Conservation (phyloP, 2,113 vertebrate species). For the Athene noctua region DNA sequence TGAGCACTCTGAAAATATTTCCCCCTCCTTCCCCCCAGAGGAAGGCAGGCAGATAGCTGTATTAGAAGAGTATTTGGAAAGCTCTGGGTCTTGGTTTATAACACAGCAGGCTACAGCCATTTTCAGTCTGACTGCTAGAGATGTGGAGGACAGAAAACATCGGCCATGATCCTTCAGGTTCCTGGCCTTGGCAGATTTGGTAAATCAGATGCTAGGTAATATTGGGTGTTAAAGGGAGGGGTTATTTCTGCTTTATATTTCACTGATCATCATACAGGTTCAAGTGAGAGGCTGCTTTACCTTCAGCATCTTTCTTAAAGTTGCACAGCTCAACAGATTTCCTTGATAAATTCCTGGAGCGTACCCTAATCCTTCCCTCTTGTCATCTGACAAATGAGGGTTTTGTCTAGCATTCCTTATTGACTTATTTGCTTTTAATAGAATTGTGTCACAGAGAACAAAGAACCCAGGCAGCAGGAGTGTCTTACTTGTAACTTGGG, state of each 20-base stretch:
- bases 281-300: slow-evolving; percentile 32
- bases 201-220: neutral
- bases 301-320: slow-evolving; percentile 39
- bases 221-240: neutral
- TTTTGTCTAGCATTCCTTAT: slow-evolving; percentile 28
- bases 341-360: slow-evolving; percentile 63
- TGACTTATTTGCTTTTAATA: slow-evolving; percentile 63
- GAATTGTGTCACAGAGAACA: neutral
- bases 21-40: neutral
- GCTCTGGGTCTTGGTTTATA: neutral
- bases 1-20: neutral
- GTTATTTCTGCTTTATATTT: neutral
- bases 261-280: slow-evolving; percentile 15
- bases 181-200: neutral
- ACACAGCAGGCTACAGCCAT: neutral
- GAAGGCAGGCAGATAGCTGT: neutral
- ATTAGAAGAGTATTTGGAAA: neutral
- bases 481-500: neutral
- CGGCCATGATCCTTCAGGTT: neutral
- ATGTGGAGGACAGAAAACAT: neutral
- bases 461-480: neutral
- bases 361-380: slow-evolving; percentile 24
- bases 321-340: slow-evolving; percentile 70
- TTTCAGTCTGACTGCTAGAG: neutral
- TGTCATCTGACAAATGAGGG: slow-evolving; percentile 57